Base-by-base conservation (phyloP, 2,888 invertebrate genomes). In the Cephus sareptanus region DNA sequence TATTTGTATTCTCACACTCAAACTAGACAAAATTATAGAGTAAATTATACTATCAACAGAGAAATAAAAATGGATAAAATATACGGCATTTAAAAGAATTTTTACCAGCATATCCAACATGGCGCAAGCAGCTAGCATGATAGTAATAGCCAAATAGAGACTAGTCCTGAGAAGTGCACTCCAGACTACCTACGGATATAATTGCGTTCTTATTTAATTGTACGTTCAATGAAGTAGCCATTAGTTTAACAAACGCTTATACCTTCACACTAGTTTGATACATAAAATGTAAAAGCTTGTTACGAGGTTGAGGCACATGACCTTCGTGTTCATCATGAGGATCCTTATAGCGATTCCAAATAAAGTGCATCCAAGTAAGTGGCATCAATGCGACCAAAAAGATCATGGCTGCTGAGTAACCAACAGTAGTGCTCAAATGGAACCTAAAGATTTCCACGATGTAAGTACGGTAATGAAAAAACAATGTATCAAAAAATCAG, bases 351-450 rank as follows among this genome's bases (percentile, higher is more conserved):
- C 92, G 92, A 80, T 93, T 93, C 96, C 96, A 96, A 1, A 95
- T 86, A 84, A 95, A 95, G 86, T 96, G 95, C 80, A 95, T 95
- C 97, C 97, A 97, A 0, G 95, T 94, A 11, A 96, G 88, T 0
- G 96, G 94, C 77, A 96, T 92, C 82, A 96, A 80, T 69, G 85
- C 91, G 1, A 94, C 83, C 1, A 95, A 92, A 86, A 94, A 89
- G n/a, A 94, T 83, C 37, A 92, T 83, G 0, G 92, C 89, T 6
- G 93, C 89, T 1, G 92, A 86, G 76, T 89, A 90, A 30, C 90
- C 90, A 81, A 93, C 92, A 3, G 93, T 92, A 30, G 92, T 90
- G 92, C 93, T 93, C 73, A 93, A 90, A 76, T 91, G 89, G 85
- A 89, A 90, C 56, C 92, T 92, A 77, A 76, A 87, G 87, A 76